phyloP scores from a whole-genome alignment of 2,888 invertebrate species.

The Andrena camellia region DNA sequence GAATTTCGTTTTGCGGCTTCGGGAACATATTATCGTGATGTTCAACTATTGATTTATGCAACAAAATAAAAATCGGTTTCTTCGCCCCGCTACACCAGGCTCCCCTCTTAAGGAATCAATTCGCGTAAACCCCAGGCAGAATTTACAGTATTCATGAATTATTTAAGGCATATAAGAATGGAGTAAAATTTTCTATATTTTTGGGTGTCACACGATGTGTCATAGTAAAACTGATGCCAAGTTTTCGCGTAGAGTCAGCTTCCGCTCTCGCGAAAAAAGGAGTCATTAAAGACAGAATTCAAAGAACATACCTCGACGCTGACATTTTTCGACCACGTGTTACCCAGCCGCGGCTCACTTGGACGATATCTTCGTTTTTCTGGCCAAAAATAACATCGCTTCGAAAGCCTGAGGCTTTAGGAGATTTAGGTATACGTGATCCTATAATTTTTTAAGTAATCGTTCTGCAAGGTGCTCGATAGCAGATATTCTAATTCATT shows the following conservation, averaged over 20 bases:
- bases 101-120: neutral
- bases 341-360: constrained; percentile 39
- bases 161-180: neutral
- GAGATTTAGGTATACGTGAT: too few species aligned
- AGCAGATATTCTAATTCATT: too few species aligned
- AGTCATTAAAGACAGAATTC: constrained; percentile 55
- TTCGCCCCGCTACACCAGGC: too few species aligned
- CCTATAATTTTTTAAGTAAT: too few species aligned
- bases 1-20: too few species aligned
- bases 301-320: constrained; percentile 35
- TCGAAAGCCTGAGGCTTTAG: too few species aligned
- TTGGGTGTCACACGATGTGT: neutral
- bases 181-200: neutral
- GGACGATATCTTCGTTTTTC: neutral
- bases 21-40: too few species aligned
- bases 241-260: constrained; percentile 20
- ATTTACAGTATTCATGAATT: neutral
- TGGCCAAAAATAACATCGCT: neutral
- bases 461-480: too few species aligned
- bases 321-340: constrained; percentile 59
- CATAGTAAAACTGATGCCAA: constrained; percentile 4
- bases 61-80: too few species aligned
- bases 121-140: neutral
- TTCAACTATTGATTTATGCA: too few species aligned
- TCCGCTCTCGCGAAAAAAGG: constrained; percentile 38